Base-by-base conservation (phyloP, 2,888 invertebrate genomes). In the Parnassius smintheus region DNA sequence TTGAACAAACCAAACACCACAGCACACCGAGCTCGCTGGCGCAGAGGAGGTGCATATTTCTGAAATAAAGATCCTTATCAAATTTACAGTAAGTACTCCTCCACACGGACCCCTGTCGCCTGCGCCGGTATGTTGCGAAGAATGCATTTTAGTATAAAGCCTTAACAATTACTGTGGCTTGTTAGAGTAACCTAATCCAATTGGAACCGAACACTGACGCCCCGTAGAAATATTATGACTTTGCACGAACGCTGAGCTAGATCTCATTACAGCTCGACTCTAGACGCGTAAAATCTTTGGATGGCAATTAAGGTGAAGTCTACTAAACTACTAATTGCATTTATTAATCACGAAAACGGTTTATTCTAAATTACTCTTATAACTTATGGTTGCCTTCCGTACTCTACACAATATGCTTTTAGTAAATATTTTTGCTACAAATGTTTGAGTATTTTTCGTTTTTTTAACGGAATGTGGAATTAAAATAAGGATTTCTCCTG, bases 41-140 rank as follows among this genome's bases (percentile, higher is more conserved):
- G 62, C 54, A 59, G 67, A 62, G 68, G 70, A 65, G 70, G 70
- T 67, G 70, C 70, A 72, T 72, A 72, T 70, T 75, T 72, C 70
- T 66, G 65, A 75, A 85, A 84, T 86, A 84, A 72, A 72, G 75
- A 86, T 85, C 83, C 72, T 74, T 73, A 68, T 72, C 72, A 75
- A 76, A 77, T 83, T 76, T 83, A 84, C 85, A 80, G 83, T 84
- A 83, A 85, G 75, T 75, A 71, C 72, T 60, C 60, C 64, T 72
- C 72, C 72, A 71, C 72, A 72, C 77, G 77, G 73, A 72, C 67
- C 65, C 67, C 70, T 73, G 56, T 53, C 49, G 59, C 18, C 13
- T 22, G 52, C 45, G 9, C 56, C n/a, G 49, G 44, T 12, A 41
- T 3, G 46, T 56, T n/a, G 2, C 52, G 57, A 58, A 58, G 62